Conservation (phyloP, 1,140 invertebrate species). For the Trichonephila inaurata region DNA sequence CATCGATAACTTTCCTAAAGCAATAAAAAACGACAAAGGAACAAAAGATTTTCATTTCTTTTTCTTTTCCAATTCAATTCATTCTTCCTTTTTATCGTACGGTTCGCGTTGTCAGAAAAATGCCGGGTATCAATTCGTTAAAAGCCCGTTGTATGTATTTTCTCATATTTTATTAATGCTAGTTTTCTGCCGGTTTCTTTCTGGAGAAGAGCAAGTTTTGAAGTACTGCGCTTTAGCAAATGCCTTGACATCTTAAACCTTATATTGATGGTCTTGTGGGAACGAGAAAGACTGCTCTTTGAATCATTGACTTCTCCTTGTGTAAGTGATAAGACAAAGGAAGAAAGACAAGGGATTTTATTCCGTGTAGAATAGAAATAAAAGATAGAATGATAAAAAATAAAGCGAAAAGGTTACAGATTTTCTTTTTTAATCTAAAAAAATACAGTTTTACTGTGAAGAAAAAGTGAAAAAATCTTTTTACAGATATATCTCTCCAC, state of each 20-base stretch:
- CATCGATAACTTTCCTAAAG: no score
- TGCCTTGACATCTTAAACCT: conserved; percentile 68
- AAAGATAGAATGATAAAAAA: background rate
- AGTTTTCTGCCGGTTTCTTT: conserved; percentile 40
- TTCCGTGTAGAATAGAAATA: background rate
- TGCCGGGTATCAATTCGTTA: conserved; percentile 55
- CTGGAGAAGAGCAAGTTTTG: background rate
- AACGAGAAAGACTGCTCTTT: background rate
- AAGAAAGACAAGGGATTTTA: conserved; percentile 25
- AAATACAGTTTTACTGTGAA: background rate
- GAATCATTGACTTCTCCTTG: conserved; percentile 41
- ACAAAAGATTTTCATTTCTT: background rate
- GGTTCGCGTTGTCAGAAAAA: conserved; percentile 54
- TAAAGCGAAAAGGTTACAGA: background rate
- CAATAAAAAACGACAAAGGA: no score
- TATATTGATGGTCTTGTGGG: conserved; percentile 53
- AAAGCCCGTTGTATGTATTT: conserved; percentile 66
- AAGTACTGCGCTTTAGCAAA: conserved; percentile 64
- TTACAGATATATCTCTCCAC: background rate
- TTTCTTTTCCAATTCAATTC: background rate
- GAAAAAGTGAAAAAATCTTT: background rate
- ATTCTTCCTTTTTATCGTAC: conserved; percentile 48
- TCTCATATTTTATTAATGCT: conserved; percentile 72
- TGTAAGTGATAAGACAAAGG: conserved; percentile 28
- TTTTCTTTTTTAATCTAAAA: background rate